A percentile compares a stretch with the other conserved stretches of the same genome.
Evolutionary conservation across 2,888 invertebrate species (phyloP).

Genomic region (Plutella xylostella): DNA sequence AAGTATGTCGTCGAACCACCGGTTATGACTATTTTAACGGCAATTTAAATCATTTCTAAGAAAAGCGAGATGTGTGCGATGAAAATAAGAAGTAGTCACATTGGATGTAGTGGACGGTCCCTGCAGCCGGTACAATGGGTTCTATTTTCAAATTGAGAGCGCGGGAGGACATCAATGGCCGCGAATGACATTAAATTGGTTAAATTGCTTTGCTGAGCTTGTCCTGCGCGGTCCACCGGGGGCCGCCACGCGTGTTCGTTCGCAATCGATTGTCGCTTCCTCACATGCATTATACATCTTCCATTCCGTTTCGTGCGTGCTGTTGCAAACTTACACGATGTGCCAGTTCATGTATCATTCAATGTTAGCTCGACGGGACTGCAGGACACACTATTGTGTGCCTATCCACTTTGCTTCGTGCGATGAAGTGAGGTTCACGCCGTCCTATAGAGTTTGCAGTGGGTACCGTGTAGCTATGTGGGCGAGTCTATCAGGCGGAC

Average conservation of each 20-base stretch:
- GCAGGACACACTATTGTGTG: too few species aligned
- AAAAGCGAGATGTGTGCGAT: constrained; percentile 13
- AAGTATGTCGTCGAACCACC: constrained; percentile 40
- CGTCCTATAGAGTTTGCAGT: too few species aligned
- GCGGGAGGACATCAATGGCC: constrained; percentile 58
- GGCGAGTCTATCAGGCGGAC: constrained; percentile 47
- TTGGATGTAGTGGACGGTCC: constrained; percentile 26
- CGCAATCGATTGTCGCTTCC: constrained; percentile 32
- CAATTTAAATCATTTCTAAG: constrained; percentile 51
- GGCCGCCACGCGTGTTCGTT: constrained; percentile 28
- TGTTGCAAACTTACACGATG: neutral
- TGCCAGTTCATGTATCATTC: too few species aligned
- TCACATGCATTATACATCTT: constrained; percentile 2
- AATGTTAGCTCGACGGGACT: too few species aligned
- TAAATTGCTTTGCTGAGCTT: constrained; percentile 60
- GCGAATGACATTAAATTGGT: constrained; percentile 65
- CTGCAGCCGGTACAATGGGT: constrained; percentile 44
- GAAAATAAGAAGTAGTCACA: neutral
- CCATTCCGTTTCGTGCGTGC: neutral
- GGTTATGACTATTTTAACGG: constrained; percentile 34
- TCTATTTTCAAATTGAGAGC: constrained; percentile 63
- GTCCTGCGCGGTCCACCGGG: constrained; percentile 48
- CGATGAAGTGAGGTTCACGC: too few species aligned
- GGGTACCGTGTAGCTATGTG: constrained; percentile 22
- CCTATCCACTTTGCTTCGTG: too few species aligned